Percentiles rank a stretch among this genome's conserved stretches.
Conservation (phyloP, 2,113 vertebrate genomes). For the Ascaphus truei region DNA sequence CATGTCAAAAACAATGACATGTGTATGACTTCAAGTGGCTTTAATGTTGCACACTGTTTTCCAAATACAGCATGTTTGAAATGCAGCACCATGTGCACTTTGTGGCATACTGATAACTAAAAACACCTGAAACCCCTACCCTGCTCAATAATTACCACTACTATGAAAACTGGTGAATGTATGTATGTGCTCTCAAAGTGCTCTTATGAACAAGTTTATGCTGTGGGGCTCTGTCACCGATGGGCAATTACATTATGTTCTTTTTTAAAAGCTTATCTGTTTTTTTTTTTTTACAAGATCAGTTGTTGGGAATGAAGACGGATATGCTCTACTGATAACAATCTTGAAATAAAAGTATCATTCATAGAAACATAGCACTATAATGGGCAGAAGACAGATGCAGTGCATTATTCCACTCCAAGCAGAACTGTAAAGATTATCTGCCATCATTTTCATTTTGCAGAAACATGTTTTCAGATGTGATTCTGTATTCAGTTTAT, state of each 20-base stretch:
- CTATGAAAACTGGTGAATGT: conserved; percentile 14
- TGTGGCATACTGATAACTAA: conserved; percentile 16
- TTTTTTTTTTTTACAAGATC: background rate
- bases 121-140: conserved; percentile 5
- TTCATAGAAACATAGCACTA: background rate
- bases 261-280: background rate
- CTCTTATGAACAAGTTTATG: background rate
- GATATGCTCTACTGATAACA: conserved; percentile 13
- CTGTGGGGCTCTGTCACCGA: conserved; percentile 3
- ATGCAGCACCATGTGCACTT: conserved; percentile 5
- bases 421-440: background rate
- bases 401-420: background rate
- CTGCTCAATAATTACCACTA: conserved; percentile 12
- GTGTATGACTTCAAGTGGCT: conserved; percentile 31
- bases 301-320: background rate
- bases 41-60: conserved; percentile 20
- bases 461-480: background rate
- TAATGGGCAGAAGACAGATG: conserved; percentile 29
- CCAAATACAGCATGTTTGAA: conserved; percentile 22
- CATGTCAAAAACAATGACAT: conserved; percentile 20
- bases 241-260: conserved; percentile 23
- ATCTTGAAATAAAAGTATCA: conserved; percentile 18
- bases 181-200: background rate
- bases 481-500: background rate
- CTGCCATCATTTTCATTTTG: background rate